Conservation (phyloP, 1,140 invertebrate species). For the Hypothenemus hampei region DNA sequence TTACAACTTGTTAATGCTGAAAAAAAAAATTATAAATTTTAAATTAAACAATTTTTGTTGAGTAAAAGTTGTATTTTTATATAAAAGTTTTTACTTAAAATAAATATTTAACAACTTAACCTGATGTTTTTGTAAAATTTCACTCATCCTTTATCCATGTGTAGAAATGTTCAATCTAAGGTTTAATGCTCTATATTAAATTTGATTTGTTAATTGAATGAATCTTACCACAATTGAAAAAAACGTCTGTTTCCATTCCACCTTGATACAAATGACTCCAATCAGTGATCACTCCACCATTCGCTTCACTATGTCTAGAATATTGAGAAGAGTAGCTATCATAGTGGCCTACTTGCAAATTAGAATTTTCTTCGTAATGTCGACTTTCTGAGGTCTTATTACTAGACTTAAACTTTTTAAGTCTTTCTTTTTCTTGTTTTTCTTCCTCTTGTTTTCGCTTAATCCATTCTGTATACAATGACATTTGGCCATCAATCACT, state of each 20-base stretch:
- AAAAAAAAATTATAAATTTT: too few relatives aligned
- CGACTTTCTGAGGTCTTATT: not conserved
- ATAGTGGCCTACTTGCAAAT: too few relatives aligned
- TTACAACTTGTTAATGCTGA: too few relatives aligned
- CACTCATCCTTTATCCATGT: too few relatives aligned
- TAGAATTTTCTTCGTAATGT: not conserved
- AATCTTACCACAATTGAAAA: conserved; percentile 19
- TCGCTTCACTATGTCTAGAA: not conserved
- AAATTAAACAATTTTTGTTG: too few relatives aligned
- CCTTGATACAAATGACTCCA: conserved; percentile 25
- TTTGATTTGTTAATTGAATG: too few relatives aligned
- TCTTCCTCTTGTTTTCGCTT: conserved; percentile 22
- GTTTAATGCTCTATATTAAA: too few relatives aligned
- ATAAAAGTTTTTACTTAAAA: too few relatives aligned
- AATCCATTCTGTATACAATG: conserved; percentile 36
- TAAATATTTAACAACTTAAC: too few relatives aligned
- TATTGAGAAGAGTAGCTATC: conserved; percentile 13
- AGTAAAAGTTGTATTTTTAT: too few relatives aligned
- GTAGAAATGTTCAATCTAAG: too few relatives aligned
- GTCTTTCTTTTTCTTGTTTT: conserved; percentile 12
- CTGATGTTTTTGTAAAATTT: too few relatives aligned
- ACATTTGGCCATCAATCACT: conserved; percentile 56
- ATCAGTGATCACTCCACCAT: conserved; percentile 17
- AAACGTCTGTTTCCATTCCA: conserved; percentile 13
- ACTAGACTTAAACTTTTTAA: conserved; percentile 8